Evolutionary conservation across 2,888 invertebrate genomes (phyloP), one percentile per base, ranked within the genome.

Genomic region (Phyllotreta striolata): DNA sequence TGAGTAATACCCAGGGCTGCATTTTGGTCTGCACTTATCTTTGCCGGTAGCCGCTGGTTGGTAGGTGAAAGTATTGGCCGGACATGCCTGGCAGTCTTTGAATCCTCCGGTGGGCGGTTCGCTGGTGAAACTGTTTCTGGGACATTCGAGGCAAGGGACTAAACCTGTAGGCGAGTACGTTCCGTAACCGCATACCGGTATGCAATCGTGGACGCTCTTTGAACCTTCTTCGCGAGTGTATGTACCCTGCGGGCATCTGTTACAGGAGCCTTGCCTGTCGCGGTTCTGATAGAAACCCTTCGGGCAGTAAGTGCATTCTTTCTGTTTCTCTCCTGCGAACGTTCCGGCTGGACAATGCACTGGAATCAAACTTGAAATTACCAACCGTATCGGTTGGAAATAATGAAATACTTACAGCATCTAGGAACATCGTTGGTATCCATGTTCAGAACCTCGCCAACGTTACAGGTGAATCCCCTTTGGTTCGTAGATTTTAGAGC

Each of bases 321-420:
- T 92, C 83, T 96, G 95, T 74, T 95, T 94, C 73, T 92, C 92
- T 13, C 91, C 91, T 44, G 96, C 95, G 76, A 90, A 96, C 0
- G 97, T 96, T 75, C 98, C 98, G 72, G 96, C 96, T 6, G 98
- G 98, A 79, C 99, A 99, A 78, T 98, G 94, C 67, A 97, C 93
- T 93, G 76, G 72, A 72, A 67, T 5, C 24, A 10, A 41, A 49
- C n/a, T n/a, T 1, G 0, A 10, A 6, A 34, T 35, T 44, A 51
- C 51, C 14, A 10, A 49, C 9, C 35, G 12, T 44, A 1, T n/a
- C 3, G 5, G 10, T 44, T n/a, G 14, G 6, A 13, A 44, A 8
- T 47, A 14, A 4, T 7, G 40, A 49, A 56, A 54, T 74, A 89
- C 91, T 89, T 84, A 93, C 93, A 85, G 85, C 97, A 97, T 83